Evolutionary conservation across 2,113 vertebrate species (phyloP), one percentile per base, ranked within the genome.

Genomic region (Oxyura jamaicensis): DNA sequence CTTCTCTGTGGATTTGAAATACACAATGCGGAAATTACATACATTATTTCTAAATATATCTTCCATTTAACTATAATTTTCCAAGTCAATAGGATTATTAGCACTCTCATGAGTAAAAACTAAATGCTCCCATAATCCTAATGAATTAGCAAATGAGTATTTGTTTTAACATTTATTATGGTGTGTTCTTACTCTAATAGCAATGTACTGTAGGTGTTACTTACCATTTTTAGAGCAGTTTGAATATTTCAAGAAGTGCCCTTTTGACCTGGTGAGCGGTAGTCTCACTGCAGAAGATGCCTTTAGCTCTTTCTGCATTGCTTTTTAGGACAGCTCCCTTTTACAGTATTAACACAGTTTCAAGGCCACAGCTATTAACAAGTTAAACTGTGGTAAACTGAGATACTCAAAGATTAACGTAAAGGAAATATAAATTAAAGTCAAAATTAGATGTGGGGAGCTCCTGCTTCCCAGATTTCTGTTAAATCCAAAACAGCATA

Each of bases 21-120:
- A 36, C 62, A 76, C 33, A 88, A 76, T 52, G 50, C 50, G 91
- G 66, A 93, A 93, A 76, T 84, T 69, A 46, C 21, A 50, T 63
- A 44, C 12, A 76, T 87, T 95, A 87, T 89, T 97, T 89, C 78
- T 79, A 87, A 95, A 95, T 94, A 66, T 69, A 76, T 94, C 50
- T 94, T 93, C 65, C 39, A 0, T 82, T 92, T 92, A 92, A 44
- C 62, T 79, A 35, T 25, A 76, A 73, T 92, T 87, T 93, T 96
- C 83, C 62, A 62, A 89, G 60, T 82, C 83, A 92, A 71, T 75
- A 72, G 58, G 48, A 86, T 81, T 90, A 62, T 93, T 65, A 92
- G 35, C 50, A 82, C 39, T 68, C 81, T 83, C 19, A 1, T 62
- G 88, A 96, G 42, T 91, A 33, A 84, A 96, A 92, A 28, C 2